phyloP scores from a whole-genome alignment of 2,797 vertebrate genomes.

The Australoheros facetus region DNA sequence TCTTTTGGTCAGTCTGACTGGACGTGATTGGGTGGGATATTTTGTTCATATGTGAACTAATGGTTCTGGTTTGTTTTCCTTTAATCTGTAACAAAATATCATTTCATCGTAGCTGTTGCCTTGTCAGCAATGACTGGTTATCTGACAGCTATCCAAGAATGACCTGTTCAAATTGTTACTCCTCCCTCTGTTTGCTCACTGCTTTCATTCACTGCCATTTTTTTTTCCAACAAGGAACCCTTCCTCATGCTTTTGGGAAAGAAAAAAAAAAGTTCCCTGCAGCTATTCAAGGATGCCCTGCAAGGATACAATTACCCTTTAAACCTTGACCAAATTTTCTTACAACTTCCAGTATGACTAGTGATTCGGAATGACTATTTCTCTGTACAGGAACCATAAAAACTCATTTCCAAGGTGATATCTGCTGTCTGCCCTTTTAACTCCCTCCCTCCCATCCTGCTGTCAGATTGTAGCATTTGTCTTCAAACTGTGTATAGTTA shows the following conservation, averaged over 20 bases:
- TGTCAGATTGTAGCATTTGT: too few relatives aligned
- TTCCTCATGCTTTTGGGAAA: not conserved
- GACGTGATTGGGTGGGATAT: not conserved
- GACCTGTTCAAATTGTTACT: not conserved
- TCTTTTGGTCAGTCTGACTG: not conserved
- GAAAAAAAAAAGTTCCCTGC: not conserved
- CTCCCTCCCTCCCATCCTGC: not conserved
- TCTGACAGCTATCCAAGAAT: not conserved
- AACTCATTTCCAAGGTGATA: slow-evolving; percentile 28
- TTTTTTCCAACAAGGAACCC: not conserved
- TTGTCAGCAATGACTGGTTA: not conserved
- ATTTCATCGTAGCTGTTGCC: not conserved
- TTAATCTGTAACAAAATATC: not conserved
- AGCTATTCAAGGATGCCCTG: slow-evolving; percentile 12
- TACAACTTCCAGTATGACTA: not conserved
- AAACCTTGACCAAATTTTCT: slow-evolving; percentile 37
- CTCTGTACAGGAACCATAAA: slow-evolving; percentile 1
- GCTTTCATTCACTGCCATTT: not conserved
- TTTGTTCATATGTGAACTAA: not conserved
- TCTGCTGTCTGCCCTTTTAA: not conserved
- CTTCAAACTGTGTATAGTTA: too few relatives aligned
- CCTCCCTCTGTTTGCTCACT: not conserved
- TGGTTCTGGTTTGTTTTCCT: not conserved
- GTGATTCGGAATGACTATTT: slow-evolving; percentile 16
- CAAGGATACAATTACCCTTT: slow-evolving; percentile 56